Evolutionary conservation across 2,113 vertebrate genomes (phyloP), one percentile per base, ranked within the genome.

Genomic region (Takifugu flavidus): DNA sequence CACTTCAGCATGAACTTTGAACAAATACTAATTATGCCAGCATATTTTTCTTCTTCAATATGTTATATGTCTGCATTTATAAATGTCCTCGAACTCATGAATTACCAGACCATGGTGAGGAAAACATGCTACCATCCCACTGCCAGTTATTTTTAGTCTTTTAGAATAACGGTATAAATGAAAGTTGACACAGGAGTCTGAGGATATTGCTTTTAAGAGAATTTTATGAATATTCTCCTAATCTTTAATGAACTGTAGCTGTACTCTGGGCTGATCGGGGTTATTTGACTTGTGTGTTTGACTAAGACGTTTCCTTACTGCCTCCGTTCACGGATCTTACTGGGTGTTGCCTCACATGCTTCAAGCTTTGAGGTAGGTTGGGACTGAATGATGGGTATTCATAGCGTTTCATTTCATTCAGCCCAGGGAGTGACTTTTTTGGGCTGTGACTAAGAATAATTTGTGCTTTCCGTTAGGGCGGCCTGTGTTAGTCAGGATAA

Each of bases 341-440:
- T 67, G 74, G 70, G 69, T 78, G 74, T 82, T 62, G 62, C 62
- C 75, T 62, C 50, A 51, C 8, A 2, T n/a, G 44, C 54, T 49
- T 65, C 6, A 20, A 29, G 56, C 34, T 39, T 39, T 65, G 25
- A n/a, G 2, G 15, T 20, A 4, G 56, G 66, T 71, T 56, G 15
- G 25, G 46, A 66, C 56, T 65, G 66, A 70, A 29, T 65, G 53
- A 62, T 69, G 67, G 49, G 44, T 31, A 4, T 34, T 2, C 25
- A 79, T 50, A 83, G 29, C 67, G 29, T 25, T 74, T 80, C 60
- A 53, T 77, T 86, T 86, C 72, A 82, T 74, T 59, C 59, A 29
- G 28, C 6, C 12, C 14, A 60, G 45, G 56, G 39, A 45, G 13
- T 4, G 50, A 54, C 46, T 50, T 63, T 49, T 68, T 61, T 10